Conservation (phyloP, 2,113 vertebrate genomes). For the Vimba vimba region DNA sequence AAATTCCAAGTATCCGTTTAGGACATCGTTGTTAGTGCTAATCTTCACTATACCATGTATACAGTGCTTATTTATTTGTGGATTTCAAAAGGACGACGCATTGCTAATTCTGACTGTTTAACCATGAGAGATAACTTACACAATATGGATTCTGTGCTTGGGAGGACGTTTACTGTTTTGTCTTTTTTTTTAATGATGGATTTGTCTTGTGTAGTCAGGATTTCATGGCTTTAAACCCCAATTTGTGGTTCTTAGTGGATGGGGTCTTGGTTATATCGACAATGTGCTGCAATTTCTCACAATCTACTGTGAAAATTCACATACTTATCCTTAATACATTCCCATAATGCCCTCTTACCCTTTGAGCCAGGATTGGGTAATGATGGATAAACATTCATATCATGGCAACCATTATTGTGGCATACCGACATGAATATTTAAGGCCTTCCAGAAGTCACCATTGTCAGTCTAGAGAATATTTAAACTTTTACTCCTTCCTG, state of each 20-base stretch:
- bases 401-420: constrained; percentile 24
- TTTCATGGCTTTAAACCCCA: constrained; percentile 28
- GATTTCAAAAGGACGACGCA: constrained; percentile 16
- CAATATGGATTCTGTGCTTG: constrained; percentile 11
- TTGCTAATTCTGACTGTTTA: constrained; percentile 50
- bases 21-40: constrained; percentile 21
- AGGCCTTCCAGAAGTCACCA: constrained; percentile 44
- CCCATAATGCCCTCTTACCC: constrained; percentile 25
- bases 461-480: constrained; percentile 23
- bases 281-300: constrained; percentile 50
- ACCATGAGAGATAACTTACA: constrained; percentile 47
- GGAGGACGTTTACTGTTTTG: constrained; percentile 6
- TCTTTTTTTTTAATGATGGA: constrained; percentile 24
- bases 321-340: constrained; percentile 42
- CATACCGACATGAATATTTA: constrained; percentile 38
- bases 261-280: constrained; percentile 17
- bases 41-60: constrained; percentile 25
- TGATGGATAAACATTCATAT: constrained; percentile 30
- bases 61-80: constrained; percentile 21
- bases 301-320: constrained; percentile 53
- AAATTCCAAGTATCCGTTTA: constrained; percentile 10
- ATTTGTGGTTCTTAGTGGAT: neutral
- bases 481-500: constrained; percentile 39
- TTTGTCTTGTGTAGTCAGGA: constrained; percentile 25
- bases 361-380: constrained; percentile 32